These are phyloP conservation scores for Leucania comma DNA, from an alignment of 2,888 invertebrate genomes.

Conservation along the genomic window DNA sequence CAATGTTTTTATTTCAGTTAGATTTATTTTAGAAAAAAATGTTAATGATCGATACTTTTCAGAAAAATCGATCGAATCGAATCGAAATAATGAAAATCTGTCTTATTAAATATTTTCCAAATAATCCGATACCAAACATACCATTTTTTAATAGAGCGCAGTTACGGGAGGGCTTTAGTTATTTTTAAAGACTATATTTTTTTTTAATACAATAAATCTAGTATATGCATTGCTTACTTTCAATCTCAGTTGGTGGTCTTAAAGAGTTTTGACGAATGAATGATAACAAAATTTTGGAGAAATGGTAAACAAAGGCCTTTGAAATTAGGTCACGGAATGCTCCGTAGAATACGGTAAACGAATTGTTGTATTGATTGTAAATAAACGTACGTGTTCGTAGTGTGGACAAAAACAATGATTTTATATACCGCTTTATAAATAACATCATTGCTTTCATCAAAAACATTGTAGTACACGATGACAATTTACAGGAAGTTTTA, in stretches of 20 bases:
- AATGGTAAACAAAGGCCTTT: slow-evolving; percentile 13
- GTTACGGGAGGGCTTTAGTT: slow-evolving; percentile 7
- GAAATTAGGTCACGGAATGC: slow-evolving; percentile 18
- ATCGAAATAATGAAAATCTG: not conserved
- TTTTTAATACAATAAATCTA: slow-evolving; percentile 15
- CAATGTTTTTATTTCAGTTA: slow-evolving; percentile 9
- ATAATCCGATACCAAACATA: not conserved
- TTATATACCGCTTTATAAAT: not conserved
- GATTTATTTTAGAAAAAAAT: not conserved
- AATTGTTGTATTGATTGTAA: slow-evolving; percentile 25
- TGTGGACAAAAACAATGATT: not conserved
- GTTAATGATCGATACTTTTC: not conserved
- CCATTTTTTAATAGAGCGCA: not conserved
- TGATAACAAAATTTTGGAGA: not conserved
- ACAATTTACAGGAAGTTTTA: too few relatives aligned
- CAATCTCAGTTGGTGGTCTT: not conserved
- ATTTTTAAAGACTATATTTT: slow-evolving; percentile 19
- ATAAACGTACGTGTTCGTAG: slow-evolving; percentile 4
- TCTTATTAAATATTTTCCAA: not conserved
- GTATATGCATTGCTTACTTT: not conserved
- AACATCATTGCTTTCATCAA: not conserved
- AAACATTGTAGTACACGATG: too few relatives aligned
- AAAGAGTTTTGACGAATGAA: not conserved
- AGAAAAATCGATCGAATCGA: not conserved
- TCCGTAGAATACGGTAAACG: slow-evolving; percentile 14